Base-by-base conservation (phyloP, 1,140 invertebrate species). In the Pseudomyrmex flavicornis region DNA sequence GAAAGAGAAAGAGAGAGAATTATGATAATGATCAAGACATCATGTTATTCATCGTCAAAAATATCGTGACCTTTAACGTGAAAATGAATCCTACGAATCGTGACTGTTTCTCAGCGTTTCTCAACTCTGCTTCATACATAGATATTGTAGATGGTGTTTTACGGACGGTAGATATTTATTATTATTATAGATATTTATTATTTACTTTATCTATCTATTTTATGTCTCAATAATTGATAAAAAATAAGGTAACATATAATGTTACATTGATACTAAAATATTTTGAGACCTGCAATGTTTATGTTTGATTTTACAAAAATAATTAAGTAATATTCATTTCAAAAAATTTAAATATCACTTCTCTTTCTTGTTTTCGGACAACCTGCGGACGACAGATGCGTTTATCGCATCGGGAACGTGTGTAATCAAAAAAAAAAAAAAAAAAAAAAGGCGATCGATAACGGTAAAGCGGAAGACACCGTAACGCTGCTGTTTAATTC, bases 381-480 rank as follows among this genome's bases (percentile, higher is more conserved):
- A 66, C n/a, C 15, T 35, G 22, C 46, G n/a, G n/a, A 65, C 0
- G 10, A 17, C 22, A 56, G 62, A n/a, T 22, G 74, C 48, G 2
- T 65, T 54, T 35, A 35, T 26, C 26, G 35, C 7, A 52, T 26
- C 15, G 62, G 48, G 13, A 66, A 56, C n/a, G 26, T 20, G 1
- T 12, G 15, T 26, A 3, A 46, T 7, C 26, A 26, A 7, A 35
- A 35, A 35, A 7, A 35, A 35, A 7, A 35, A 35, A 0, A 35
- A 0, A 35, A 35, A 7, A 35, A 0, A 35, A 35, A 35, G 26
- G 22, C 48, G 22, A 35, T 20, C 72, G 50, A 26, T 10, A 77
- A 77, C 62, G 62, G 74, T 77, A 66, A 2, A 77, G n/a, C 22
- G 8, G 8, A 13, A 12, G 44, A 66, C 62, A 76, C 46, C 59